Percentiles rank a stretch among this genome's conserved stretches.
Conservation (phyloP, 64 coral and sea anemone genomes). For the Hydrozoanthus tunicans region DNA sequence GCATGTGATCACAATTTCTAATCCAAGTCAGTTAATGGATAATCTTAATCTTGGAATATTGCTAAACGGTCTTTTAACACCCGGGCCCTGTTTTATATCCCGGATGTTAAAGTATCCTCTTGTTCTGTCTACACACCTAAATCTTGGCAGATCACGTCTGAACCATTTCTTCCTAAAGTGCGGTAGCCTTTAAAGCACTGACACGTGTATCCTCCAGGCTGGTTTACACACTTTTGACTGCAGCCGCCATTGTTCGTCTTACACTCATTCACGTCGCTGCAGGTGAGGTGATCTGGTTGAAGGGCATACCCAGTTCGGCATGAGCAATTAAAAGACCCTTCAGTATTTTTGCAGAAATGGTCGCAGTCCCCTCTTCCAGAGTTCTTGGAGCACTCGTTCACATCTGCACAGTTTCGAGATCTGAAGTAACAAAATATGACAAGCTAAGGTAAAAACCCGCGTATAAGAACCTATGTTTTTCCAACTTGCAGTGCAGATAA, state of each 20-base stretch:
- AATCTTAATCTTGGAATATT: neutral
- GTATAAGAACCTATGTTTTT: too few relatives aligned
- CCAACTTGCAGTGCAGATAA: too few relatives aligned
- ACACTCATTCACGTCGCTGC: conserved; percentile 86
- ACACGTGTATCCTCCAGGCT: conserved; percentile 63
- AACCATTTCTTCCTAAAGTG: conserved; percentile 63
- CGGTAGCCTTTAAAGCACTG: conserved; percentile 73
- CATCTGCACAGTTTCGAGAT: conserved; percentile 79
- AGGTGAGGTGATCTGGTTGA: conserved; percentile 64
- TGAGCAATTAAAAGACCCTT: conserved; percentile 86
- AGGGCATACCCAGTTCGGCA: conserved; percentile 76
- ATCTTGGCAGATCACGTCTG: conserved; percentile 79
- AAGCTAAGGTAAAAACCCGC: neutral
- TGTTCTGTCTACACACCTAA: conserved; percentile 49
- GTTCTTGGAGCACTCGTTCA: conserved; percentile 84
- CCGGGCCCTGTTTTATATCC: too few relatives aligned
- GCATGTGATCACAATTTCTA: neutral
- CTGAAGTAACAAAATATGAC: neutral
- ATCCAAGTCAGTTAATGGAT: neutral
- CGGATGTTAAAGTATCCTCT: neutral
- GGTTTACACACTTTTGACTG: conserved; percentile 75
- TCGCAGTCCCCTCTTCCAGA: conserved; percentile 92
- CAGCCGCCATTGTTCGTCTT: conserved; percentile 68
- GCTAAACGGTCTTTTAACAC: too few relatives aligned
- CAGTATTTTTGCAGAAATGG: conserved; percentile 86